Base-by-base conservation (phyloP, 2,888 invertebrate genomes). In the Diaphora mendica region DNA sequence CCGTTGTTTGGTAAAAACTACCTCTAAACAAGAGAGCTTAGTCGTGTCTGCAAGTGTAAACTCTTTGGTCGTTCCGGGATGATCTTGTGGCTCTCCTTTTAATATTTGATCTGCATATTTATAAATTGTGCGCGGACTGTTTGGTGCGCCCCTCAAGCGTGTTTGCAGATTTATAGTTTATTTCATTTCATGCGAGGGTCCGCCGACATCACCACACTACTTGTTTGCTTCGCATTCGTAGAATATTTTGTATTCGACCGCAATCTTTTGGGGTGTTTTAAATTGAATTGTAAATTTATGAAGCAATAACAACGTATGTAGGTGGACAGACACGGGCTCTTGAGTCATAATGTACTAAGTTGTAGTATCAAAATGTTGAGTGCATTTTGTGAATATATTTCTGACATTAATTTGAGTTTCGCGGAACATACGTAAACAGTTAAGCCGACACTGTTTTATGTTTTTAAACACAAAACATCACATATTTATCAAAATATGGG, bases 41-140 rank as follows among this genome's bases (percentile, higher is more conserved):
- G 68, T 59, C 72, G 23, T 4, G 55, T 83, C 82, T 83, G 75
- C 65, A 33, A 35, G 23, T 23, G 13, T 35, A 44, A 74, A 73
- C 62, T 85, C 88, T 87, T 76, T 86, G 87, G 74, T n/a, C 65
- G 72, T 81, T 76, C 77, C 81, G 83, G 88, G 89, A 91, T 91
- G 88, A 91, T 92, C 92, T 91, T 89, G 91, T 85, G 91, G 90
- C 86, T 91, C 89, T 90, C 89, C 90, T 91, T 93, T 92, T 92
- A 93, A 92, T 93, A 92, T 93, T 92, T 92, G 93, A 92, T 93
- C 90, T 92, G 91, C 92, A 93, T 93, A 92, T 93, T 92, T 92
- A 92, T 93, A 92, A 92, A 92, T 89, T 91, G 86, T 86, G 79
- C 79, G 82, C 82, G 86, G 85, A 82, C 86, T 88, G 89, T 88